Evolutionary conservation across 2,888 invertebrate genomes (phyloP).

Genomic region (Chrysolina oricalcia): DNA sequence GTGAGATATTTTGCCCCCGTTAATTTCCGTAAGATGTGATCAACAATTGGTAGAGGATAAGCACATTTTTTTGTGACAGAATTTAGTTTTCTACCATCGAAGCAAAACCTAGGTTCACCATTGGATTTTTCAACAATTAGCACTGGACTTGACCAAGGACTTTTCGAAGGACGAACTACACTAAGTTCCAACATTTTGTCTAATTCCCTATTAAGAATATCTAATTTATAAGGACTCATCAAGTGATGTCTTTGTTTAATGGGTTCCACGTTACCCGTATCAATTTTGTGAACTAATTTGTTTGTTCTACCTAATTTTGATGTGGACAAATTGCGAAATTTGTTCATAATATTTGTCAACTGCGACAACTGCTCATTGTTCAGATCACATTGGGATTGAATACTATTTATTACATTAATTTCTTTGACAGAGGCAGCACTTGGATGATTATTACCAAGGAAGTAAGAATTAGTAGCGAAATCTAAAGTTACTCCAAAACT

Average conservation of each 20-base stretch:
- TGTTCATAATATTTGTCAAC: background rate
- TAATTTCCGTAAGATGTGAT: slow-evolving; percentile 47
- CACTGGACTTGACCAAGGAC: slow-evolving; percentile 56
- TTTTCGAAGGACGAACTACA: slow-evolving; percentile 54
- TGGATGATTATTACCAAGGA: background rate
- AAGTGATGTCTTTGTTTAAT: slow-evolving; percentile 7
- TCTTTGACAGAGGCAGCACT: background rate
- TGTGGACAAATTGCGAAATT: background rate
- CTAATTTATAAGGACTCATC: too few species aligned
- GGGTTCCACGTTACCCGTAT: background rate
- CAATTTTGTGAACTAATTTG: too few species aligned
- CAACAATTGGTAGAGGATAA: slow-evolving; percentile 55
- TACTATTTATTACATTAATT: background rate
- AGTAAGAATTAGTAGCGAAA: slow-evolving; percentile 2
- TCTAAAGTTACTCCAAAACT: background rate
- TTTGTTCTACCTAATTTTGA: slow-evolving; percentile 2
- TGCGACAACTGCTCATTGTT: background rate
- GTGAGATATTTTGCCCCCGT: slow-evolving; percentile 38
- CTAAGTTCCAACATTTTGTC: slow-evolving; percentile 56
- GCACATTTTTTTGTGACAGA: slow-evolving; percentile 53
- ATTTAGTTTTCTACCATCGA: slow-evolving; percentile 57
- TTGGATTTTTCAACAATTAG: slow-evolving; percentile 34
- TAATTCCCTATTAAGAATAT: too few species aligned
- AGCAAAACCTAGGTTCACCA: slow-evolving; percentile 47
- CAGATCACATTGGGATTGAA: slow-evolving; percentile 8